Percentiles rank a stretch among this genome's conserved stretches.
Conservation (phyloP, 2,797 vertebrate genomes). For the Molossus molossus region DNA sequence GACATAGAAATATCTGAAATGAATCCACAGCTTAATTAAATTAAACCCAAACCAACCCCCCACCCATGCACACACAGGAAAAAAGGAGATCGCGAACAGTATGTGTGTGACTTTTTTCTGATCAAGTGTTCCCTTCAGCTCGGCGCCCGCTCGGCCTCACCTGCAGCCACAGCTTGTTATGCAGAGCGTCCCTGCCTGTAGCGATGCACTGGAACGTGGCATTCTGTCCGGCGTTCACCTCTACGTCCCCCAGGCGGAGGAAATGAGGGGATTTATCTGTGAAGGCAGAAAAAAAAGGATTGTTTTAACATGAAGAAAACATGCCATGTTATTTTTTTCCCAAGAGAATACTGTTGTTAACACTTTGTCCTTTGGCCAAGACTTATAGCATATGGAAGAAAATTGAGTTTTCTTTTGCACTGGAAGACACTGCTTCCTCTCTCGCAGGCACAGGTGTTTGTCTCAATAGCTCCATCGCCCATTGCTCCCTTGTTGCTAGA, state of each 20-base stretch:
- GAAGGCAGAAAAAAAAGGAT: slow-evolving; percentile 78
- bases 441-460: neutral
- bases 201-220: slow-evolving; percentile 99
- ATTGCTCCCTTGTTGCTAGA: neutral
- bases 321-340: neutral
- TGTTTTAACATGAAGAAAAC: slow-evolving; percentile 64
- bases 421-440: neutral
- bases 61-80: neutral
- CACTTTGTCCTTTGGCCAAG: slow-evolving; percentile 57
- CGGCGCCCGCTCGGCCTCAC: slow-evolving; percentile 89
- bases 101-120: neutral
- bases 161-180: slow-evolving; percentile 99
- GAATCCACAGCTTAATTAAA: neutral
- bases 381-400: slow-evolving; percentile 67
- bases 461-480: neutral
- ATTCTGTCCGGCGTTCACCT: slow-evolving; percentile 99
- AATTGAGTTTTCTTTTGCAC: neutral
- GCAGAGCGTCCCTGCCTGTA: slow-evolving; percentile 96
- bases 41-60: neutral
- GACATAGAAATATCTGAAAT: neutral
- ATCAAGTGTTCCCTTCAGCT: slow-evolving; percentile 51
- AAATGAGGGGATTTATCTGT: slow-evolving; percentile 99
- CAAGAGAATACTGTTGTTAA: slow-evolving; percentile 25
- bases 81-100: slow-evolving; percentile 55
- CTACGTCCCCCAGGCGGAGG: slow-evolving; percentile 97